A percentile compares a stretch with the other conserved stretches of the same genome.
Conservation (phyloP, 2,797 vertebrate genomes). For the Crenuchus spilurus region DNA sequence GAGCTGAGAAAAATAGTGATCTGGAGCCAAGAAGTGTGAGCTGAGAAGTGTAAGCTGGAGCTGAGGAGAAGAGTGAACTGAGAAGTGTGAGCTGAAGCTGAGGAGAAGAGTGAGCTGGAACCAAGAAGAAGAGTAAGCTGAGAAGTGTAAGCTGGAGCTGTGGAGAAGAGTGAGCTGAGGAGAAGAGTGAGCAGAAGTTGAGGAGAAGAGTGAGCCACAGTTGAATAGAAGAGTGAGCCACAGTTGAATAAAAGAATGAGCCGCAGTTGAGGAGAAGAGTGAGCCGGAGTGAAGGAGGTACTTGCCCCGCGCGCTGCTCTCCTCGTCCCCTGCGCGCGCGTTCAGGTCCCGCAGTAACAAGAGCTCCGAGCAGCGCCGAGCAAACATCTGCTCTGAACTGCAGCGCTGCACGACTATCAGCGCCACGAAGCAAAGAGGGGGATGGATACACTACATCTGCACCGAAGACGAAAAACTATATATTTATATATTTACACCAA, state of each 20-base stretch:
- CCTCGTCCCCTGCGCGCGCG: neutral
- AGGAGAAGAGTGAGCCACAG: conserved; percentile 34
- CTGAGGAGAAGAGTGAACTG: conserved; percentile 34
- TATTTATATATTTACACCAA: too few relatives aligned
- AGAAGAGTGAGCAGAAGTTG: conserved; percentile 59
- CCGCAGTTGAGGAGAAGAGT: conserved; percentile 24
- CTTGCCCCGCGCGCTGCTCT: conserved; percentile 38
- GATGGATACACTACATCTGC: too few relatives aligned
- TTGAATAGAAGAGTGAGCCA: conserved; percentile 63
- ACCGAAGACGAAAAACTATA: too few relatives aligned
- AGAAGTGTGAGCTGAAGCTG: too few relatives aligned
- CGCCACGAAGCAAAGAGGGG: too few relatives aligned
- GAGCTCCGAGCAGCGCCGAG: too few relatives aligned
- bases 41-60: conserved; percentile 38
- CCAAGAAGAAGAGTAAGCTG: conserved; percentile 34
- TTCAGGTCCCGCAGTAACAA: neutral
- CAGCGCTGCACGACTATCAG: too few relatives aligned
- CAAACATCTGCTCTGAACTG: neutral
- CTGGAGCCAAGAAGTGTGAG: conserved; percentile 43
- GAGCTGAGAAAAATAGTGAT: conserved; percentile 34
- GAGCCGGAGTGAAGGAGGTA: conserved; percentile 54
- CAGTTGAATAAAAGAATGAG: conserved; percentile 33
- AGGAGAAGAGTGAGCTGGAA: conserved; percentile 60
- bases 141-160: too few relatives aligned
- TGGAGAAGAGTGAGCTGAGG: conserved; percentile 39